Conservation (phyloP, 1,140 invertebrate species). For the Fopius arisanus region DNA sequence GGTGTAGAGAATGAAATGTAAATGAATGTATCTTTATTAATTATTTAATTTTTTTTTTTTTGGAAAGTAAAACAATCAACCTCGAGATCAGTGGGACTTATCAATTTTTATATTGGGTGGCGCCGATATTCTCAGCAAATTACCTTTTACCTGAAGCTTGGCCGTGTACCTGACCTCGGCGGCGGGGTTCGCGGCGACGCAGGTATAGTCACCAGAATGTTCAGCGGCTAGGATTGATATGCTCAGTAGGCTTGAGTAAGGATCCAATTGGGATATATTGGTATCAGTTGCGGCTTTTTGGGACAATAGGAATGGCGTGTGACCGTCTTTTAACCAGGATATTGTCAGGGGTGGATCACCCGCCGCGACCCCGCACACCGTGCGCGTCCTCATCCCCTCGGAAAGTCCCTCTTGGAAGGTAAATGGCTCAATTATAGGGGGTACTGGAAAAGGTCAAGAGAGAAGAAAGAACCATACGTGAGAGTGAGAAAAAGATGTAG, state of each 20-base stretch:
- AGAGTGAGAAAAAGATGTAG: conserved; percentile 68
- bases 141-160: conserved; percentile 85
- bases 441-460: conserved; percentile 76
- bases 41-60: not conserved
- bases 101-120: conserved; percentile 19
- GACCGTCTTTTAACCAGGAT: conserved; percentile 81
- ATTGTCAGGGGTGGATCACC: conserved; percentile 80
- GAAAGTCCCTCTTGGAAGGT: conserved; percentile 82
- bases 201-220: conserved; percentile 83
- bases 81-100: not conserved
- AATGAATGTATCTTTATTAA: too few relatives aligned
- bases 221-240: conserved; percentile 77
- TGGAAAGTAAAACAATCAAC: too few relatives aligned
- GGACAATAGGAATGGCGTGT: conserved; percentile 67
- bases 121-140: conserved; percentile 62
- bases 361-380: conserved; percentile 84
- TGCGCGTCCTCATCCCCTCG: conserved; percentile 84
- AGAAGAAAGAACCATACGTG: conserved; percentile 71
- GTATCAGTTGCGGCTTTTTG: conserved; percentile 68
- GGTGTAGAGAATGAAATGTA: too few relatives aligned
- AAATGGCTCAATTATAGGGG: conserved; percentile 85
- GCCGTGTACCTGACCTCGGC: conserved; percentile 82
- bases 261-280: conserved; percentile 76
- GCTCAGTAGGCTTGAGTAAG: conserved; percentile 79
- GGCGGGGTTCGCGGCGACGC: conserved; percentile 80